A percentile compares a stretch with the other conserved stretches of the same genome.
Conservation (phyloP, 2,888 invertebrate genomes). For the Liopterus haemorrhoidalis region DNA sequence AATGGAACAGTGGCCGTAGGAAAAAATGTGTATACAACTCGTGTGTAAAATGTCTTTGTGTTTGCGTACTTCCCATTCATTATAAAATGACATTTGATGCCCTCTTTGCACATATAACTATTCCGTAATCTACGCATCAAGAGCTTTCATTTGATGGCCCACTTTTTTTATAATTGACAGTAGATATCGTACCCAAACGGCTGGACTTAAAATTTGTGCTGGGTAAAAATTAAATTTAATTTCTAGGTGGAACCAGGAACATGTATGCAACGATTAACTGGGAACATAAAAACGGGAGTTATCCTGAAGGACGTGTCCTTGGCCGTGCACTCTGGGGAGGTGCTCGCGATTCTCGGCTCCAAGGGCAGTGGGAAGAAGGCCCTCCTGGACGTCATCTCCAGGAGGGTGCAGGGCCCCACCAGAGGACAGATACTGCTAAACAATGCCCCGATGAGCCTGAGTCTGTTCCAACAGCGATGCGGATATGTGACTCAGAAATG, state of each 20-base stretch:
- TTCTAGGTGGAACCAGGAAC: conserved; percentile 72
- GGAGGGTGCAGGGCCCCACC: conserved; percentile 72
- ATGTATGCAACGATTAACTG: conserved; percentile 67
- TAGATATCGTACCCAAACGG: no score
- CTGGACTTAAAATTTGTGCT: no score
- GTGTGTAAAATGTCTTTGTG: no score
- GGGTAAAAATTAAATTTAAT: conserved; percentile 2
- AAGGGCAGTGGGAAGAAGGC: conserved; percentile 95
- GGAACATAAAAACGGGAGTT: conserved; percentile 74
- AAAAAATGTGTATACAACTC: no score
- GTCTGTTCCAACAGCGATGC: conserved; percentile 78
- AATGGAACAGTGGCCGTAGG: no score
- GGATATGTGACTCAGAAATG: conserved; percentile 85
- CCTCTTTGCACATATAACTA: no score
- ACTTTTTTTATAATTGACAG: no score
- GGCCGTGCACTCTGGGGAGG: conserved; percentile 86
- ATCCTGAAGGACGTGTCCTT: conserved; percentile 90
- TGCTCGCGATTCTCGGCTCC: conserved; percentile 87
- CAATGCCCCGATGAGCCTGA: conserved; percentile 73
- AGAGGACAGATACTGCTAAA: conserved; percentile 87
- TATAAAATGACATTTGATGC: no score
- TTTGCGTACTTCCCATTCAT: no score
- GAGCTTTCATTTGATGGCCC: no score
- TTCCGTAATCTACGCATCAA: no score
- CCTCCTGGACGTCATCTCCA: conserved; percentile 83